phyloP scores from a whole-genome alignment of 2,888 invertebrate species.

The Ligdia adustata region DNA sequence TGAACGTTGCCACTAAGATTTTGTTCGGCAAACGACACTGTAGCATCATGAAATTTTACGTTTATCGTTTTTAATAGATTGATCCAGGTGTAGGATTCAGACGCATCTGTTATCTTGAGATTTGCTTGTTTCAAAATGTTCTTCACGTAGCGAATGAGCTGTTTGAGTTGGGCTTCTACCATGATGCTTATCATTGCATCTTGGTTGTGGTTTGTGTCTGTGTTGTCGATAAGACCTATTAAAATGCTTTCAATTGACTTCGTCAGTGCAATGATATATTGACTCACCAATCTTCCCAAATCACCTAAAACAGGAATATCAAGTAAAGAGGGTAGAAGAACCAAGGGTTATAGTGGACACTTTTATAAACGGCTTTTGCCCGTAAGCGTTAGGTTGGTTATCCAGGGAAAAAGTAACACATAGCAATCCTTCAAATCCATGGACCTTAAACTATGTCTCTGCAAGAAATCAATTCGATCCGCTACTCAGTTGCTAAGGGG shows the following conservation, averaged over 20 bases:
- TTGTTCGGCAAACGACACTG: background rate
- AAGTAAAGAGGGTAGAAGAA: too few species aligned
- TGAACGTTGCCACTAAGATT: slow-evolving; percentile 1
- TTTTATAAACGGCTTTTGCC: too few species aligned
- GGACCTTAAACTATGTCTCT: too few species aligned
- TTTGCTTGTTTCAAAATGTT: background rate
- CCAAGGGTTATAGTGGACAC: too few species aligned
- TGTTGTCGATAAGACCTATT: background rate
- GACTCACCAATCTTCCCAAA: background rate
- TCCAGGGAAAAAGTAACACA: too few species aligned
- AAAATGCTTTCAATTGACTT: slow-evolving; percentile 5
- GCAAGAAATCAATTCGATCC: too few species aligned
- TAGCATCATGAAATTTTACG: slow-evolving; percentile 4
- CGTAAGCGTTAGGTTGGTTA: too few species aligned
- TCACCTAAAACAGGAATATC: background rate
- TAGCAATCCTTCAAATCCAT: too few species aligned
- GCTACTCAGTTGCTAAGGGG: too few species aligned
- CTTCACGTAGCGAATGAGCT: background rate
- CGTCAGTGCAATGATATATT: background rate
- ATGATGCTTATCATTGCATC: background rate
- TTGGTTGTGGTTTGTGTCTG: background rate
- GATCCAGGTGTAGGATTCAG: background rate
- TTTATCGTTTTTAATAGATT: slow-evolving; percentile 6
- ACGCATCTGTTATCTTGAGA: background rate
- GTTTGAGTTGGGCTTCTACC: slow-evolving; percentile 1